Conservation (phyloP, 2,797 vertebrate species). For the Mus minutoides region DNA sequence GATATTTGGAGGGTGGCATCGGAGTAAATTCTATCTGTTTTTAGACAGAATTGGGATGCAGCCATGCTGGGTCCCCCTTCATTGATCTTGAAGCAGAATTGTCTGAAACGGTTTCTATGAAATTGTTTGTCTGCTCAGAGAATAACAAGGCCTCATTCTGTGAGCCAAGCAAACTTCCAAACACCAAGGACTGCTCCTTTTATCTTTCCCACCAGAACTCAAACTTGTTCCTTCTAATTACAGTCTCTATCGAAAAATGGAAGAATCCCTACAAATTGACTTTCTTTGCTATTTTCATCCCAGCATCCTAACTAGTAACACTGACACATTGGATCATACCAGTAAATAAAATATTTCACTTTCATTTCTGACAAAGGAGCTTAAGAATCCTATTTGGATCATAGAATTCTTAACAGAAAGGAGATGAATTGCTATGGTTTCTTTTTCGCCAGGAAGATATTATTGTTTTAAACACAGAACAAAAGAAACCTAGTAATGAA, state of each 20-base stretch:
- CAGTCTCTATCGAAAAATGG: background rate
- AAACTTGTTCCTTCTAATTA: slow-evolving; percentile 33
- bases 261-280: background rate
- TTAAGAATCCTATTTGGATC: slow-evolving; percentile 38
- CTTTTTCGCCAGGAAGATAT: slow-evolving; percentile 37
- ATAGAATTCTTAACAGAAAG: slow-evolving; percentile 49
- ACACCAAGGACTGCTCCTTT: background rate
- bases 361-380: slow-evolving; percentile 6
- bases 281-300: background rate
- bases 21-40: background rate
- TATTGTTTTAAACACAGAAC: slow-evolving; percentile 58
- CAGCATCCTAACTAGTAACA: background rate
- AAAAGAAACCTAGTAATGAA: slow-evolving; percentile 66
- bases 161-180: background rate
- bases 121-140: slow-evolving; percentile 7
- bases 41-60: slow-evolving; percentile 34
- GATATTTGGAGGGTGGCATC: background rate
- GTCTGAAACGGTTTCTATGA: slow-evolving; percentile 2
- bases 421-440: slow-evolving; percentile 34
- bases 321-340: background rate
- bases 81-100: slow-evolving; percentile 8
- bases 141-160: background rate
- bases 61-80: background rate
- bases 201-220: slow-evolving; percentile 7
- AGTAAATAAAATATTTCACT: slow-evolving; percentile 39